phyloP scores from a whole-genome alignment of 1,140 invertebrate genomes.

The Sweltsa coloradensis region DNA sequence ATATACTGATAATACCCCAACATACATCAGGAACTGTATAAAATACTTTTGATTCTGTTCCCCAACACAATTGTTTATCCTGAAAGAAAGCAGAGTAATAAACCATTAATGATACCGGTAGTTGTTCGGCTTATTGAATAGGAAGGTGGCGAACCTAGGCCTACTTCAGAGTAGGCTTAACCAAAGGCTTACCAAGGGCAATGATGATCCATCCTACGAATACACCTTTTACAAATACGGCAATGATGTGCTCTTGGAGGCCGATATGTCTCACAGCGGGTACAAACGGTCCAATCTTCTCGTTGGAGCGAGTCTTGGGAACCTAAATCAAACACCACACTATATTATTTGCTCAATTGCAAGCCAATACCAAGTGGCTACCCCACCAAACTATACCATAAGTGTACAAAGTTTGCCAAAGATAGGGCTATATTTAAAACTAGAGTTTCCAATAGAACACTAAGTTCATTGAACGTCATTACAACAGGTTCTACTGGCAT shows the following conservation, averaged over 20 bases:
- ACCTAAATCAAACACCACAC: no score
- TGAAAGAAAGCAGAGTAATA: conserved; percentile 29
- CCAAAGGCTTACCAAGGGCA: conserved; percentile 53
- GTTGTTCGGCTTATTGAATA: conserved; percentile 4
- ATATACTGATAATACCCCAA: conserved; percentile 51
- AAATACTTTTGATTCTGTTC: conserved; percentile 92
- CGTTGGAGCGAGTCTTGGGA: conserved; percentile 28
- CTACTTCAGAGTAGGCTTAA: neutral
- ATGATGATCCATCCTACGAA: conserved; percentile 84
- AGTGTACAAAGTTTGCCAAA: no score
- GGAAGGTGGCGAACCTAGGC: neutral
- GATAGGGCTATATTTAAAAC: no score
- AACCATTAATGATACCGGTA: no score
- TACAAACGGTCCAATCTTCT: conserved; percentile 77
- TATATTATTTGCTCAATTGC: no score
- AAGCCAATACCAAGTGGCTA: no score
- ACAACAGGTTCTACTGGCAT: no score
- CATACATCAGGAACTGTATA: conserved; percentile 80
- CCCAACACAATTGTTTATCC: conserved; percentile 91
- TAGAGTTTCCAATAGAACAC: no score
- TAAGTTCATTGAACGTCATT: no score
- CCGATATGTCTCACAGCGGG: conserved; percentile 69
- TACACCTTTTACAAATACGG: conserved; percentile 75
- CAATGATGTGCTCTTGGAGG: conserved; percentile 83
- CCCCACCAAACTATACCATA: no score